Percentiles rank a stretch among this genome's conserved stretches.
phyloP scores from a whole-genome alignment of 2,113 vertebrate genomes.

The Oncorhynchus tshawytscha region DNA sequence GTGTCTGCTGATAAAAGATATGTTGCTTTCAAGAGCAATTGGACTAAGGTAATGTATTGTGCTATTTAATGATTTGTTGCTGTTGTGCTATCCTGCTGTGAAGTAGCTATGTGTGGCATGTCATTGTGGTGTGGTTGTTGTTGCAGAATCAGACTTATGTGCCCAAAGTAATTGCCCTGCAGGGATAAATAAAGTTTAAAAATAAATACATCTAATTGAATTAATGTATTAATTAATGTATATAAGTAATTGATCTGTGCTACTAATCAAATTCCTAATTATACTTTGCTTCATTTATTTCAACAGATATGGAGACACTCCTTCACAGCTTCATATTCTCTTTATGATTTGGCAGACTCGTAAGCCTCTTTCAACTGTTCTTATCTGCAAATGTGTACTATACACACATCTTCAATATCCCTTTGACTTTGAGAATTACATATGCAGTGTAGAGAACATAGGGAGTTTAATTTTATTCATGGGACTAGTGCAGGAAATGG shows the following conservation, averaged over 20 bases:
- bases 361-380: slow-evolving; percentile 60
- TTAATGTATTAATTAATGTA: not conserved
- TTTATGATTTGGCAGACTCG: slow-evolving; percentile 77
- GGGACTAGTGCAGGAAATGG: not conserved
- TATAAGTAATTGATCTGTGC: not conserved
- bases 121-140: not conserved
- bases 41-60: slow-evolving; percentile 79
- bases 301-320: slow-evolving; percentile 90
- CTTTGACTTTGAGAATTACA: not conserved
- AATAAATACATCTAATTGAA: too few species aligned
- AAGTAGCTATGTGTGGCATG: not conserved
- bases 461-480: not conserved
- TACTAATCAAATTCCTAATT: too few species aligned
- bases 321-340: slow-evolving; percentile 84
- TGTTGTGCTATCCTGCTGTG: too few species aligned
- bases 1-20: slow-evolving; percentile 84
- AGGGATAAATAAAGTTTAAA: not conserved
- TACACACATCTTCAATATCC: not conserved
- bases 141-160: not conserved
- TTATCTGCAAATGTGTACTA: not conserved
- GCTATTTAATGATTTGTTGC: not conserved
- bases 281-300: slow-evolving; percentile 11
- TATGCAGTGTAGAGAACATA: not conserved
- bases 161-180: too few species aligned
- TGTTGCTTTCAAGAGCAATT: slow-evolving; percentile 88